Evolutionary conservation across 1,140 invertebrate species (phyloP).

Genomic region (Drosophila kurseongensis): DNA sequence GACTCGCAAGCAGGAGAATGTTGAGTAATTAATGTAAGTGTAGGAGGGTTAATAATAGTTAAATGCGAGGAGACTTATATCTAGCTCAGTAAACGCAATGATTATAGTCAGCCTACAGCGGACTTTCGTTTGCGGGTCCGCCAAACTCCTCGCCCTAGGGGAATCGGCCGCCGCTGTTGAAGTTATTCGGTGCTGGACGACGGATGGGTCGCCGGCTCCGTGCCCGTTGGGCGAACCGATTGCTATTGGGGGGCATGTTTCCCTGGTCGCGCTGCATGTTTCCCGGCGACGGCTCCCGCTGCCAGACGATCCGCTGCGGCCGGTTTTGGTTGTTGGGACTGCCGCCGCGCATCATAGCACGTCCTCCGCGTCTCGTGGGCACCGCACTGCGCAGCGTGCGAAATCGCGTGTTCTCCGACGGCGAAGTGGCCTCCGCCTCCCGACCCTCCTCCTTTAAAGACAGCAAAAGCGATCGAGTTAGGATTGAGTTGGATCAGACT

Average conservation of each 20-base stretch:
- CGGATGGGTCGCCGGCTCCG: conserved; percentile 67
- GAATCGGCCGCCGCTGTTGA: conserved; percentile 60
- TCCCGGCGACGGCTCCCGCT: conserved; percentile 56
- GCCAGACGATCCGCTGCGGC: conserved; percentile 85
- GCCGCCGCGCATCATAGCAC: conserved; percentile 52
- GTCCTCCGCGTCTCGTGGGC: conserved; percentile 62
- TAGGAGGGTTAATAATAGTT: conserved; percentile 16
- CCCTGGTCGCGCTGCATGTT: conserved; percentile 57
- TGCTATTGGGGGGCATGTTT: conserved; percentile 48
- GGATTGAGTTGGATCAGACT: not conserved
- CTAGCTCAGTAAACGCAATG: conserved; percentile 32
- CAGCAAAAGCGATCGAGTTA: not conserved
- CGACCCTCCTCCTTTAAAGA: conserved; percentile 87
- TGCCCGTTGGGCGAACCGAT: conserved; percentile 50
- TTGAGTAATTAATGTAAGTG: conserved; percentile 22
- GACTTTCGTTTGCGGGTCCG: conserved; percentile 27
- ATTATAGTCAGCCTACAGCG: conserved; percentile 61
- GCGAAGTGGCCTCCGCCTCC: conserved; percentile 89
- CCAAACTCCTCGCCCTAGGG: conserved; percentile 16
- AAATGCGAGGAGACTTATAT: conserved; percentile 57
- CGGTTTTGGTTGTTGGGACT: conserved; percentile 52
- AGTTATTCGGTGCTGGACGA: conserved; percentile 71
- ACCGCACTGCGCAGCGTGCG: conserved; percentile 69
- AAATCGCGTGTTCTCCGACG: conserved; percentile 84
- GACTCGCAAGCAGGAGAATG: conserved; percentile 1